These are phyloP conservation scores for Tillus elongatus DNA, from an alignment of 2,888 invertebrate genomes.

Conservation along the genomic window DNA sequence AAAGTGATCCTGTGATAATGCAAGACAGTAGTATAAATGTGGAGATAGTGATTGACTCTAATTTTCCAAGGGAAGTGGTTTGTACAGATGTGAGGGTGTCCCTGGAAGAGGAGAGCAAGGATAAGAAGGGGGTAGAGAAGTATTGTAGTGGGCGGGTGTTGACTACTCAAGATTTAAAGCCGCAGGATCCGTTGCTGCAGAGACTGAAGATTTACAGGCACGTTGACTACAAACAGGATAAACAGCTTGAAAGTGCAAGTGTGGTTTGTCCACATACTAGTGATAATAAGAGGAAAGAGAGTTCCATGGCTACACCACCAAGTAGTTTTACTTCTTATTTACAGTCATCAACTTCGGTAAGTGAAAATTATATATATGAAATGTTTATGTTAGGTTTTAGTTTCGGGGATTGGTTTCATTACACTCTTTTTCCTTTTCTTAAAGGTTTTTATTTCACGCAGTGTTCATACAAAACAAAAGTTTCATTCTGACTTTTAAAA, in stretches of 20 bases:
- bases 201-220: constrained; percentile 59
- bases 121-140: constrained; percentile 27
- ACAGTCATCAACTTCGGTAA: too few relatives aligned
- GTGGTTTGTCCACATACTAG: constrained; percentile 56
- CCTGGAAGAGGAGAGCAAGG: constrained; percentile 32
- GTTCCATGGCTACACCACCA: constrained; percentile 40
- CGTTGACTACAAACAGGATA: constrained; percentile 74
- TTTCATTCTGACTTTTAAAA: too few relatives aligned
- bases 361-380: neutral
- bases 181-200: constrained; percentile 50
- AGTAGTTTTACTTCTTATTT: constrained; percentile 19
- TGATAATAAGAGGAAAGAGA: constrained; percentile 58
- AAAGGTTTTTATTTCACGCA: too few relatives aligned
- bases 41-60: constrained; percentile 48
- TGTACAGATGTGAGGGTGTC: constrained; percentile 57
- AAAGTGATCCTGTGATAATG: constrained; percentile 39
- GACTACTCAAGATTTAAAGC: constrained; percentile 50
- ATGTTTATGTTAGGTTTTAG: too few relatives aligned
- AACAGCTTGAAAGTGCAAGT: constrained; percentile 63
- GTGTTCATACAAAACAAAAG: too few relatives aligned
- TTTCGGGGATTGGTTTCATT: too few relatives aligned
- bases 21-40: constrained; percentile 51
- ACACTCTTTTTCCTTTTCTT: too few relatives aligned
- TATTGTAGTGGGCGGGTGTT: constrained; percentile 43
- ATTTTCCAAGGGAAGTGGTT: constrained; percentile 56